phyloP scores from a whole-genome alignment of 1,140 invertebrate species.

The Calliphora vicina region DNA sequence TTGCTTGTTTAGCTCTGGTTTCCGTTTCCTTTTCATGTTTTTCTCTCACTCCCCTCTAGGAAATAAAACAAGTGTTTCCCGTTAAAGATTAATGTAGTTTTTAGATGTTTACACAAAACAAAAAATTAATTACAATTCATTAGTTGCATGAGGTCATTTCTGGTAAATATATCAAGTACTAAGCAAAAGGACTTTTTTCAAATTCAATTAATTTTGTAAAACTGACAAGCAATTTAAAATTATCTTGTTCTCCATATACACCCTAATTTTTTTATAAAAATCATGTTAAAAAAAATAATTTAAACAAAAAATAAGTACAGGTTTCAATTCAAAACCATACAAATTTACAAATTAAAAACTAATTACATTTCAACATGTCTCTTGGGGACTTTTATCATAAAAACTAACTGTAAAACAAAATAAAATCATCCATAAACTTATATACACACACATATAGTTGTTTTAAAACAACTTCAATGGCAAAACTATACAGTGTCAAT shows the following conservation, averaged over 20 bases:
- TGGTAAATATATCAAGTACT: too few species aligned
- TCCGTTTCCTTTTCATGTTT: slow-evolving; percentile 29
- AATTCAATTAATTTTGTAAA: not conserved
- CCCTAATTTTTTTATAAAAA: too few species aligned
- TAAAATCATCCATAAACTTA: not conserved
- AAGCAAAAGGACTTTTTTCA: not conserved
- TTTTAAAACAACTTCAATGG: not conserved
- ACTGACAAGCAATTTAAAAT: not conserved
- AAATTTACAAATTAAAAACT: not conserved
- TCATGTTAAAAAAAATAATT: too few species aligned
- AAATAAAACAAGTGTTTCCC: not conserved
- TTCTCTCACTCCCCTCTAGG: not conserved
- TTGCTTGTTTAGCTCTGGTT: slow-evolving; percentile 1
- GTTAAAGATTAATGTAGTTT: slow-evolving; percentile 17
- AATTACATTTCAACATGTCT: not conserved
- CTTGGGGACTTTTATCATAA: not conserved
- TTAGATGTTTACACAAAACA: slow-evolving; percentile 8
- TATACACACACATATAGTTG: not conserved
- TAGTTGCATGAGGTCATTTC: not conserved
- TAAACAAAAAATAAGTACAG: too few species aligned
- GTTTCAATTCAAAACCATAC: not conserved
- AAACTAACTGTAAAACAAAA: not conserved
- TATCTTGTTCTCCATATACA: not conserved
- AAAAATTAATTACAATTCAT: slow-evolving; percentile 30
- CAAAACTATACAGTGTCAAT: too few species aligned